Evolutionary conservation across 2,888 invertebrate genomes (phyloP).

Genomic region (Cinara cedri): DNA sequence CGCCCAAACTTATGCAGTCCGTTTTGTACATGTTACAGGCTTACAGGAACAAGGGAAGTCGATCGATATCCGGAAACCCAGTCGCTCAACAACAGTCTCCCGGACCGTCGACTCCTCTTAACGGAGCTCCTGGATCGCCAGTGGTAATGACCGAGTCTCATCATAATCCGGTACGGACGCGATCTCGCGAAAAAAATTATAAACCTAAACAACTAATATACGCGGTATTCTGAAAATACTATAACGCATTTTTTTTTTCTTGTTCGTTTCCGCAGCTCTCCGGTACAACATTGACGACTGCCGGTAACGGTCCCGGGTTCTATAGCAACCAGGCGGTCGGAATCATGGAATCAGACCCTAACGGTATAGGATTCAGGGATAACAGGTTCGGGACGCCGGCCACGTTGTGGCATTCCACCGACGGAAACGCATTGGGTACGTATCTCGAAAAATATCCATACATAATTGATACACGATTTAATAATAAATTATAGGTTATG

Average conservation of each 20-base stretch:
- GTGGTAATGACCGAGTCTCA: slow-evolving; percentile 42
- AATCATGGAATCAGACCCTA: slow-evolving; percentile 53
- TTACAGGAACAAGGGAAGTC: slow-evolving; percentile 51
- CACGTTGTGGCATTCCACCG: slow-evolving; percentile 52
- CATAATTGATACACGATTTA: not conserved
- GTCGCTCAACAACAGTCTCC: slow-evolving; percentile 44
- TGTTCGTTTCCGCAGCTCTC: slow-evolving; percentile 29
- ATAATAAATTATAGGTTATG: not conserved
- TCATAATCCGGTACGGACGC: slow-evolving; percentile 19
- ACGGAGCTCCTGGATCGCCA: slow-evolving; percentile 48
- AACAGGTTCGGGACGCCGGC: slow-evolving; percentile 48
- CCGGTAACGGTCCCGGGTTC: slow-evolving; percentile 44
- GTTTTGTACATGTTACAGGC: slow-evolving; percentile 26
- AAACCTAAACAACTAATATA: not conserved
- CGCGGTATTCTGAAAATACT: not conserved
- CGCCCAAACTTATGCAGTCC: not conserved
- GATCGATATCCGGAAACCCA: slow-evolving; percentile 44
- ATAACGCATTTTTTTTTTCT: not conserved
- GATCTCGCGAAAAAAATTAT: too few species aligned
- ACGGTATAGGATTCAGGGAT: slow-evolving; percentile 48
- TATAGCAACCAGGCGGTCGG: slow-evolving; percentile 47
- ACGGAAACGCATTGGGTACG: slow-evolving; percentile 51
- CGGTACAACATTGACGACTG: slow-evolving; percentile 40
- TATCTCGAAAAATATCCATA: not conserved
- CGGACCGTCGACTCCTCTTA: slow-evolving; percentile 47